These are phyloP conservation scores for Cryptoblepharus egeriae DNA, from an alignment of 2,797 vertebrate species.

Conservation along the genomic window DNA sequence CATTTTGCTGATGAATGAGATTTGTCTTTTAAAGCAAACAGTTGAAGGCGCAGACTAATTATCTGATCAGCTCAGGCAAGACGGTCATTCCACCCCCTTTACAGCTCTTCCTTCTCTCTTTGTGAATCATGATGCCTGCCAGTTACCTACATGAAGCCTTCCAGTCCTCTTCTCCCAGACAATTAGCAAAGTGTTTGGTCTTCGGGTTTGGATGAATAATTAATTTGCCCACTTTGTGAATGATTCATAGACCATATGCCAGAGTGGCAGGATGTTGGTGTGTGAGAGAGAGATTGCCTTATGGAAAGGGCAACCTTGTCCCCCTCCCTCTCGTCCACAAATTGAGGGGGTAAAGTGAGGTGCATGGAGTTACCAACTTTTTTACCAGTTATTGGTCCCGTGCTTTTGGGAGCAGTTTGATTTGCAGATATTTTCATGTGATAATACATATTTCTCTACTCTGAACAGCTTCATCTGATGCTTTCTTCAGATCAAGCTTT, in stretches of 20 bases:
- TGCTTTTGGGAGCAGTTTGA: background rate
- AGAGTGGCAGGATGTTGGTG: constrained; percentile 39
- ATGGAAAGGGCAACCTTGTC: constrained; percentile 22
- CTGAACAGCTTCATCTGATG: background rate
- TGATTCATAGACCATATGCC: constrained; percentile 91
- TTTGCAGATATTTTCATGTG: background rate
- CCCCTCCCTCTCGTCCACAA: background rate
- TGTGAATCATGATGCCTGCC: constrained; percentile 39
- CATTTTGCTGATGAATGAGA: background rate
- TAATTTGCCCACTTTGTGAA: constrained; percentile 82
- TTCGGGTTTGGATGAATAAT: constrained; percentile 88
- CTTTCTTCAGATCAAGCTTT: background rate
- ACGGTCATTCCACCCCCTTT: background rate
- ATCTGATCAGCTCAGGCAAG: constrained; percentile 12
- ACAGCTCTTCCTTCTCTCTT: constrained; percentile 42
- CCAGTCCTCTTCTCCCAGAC: constrained; percentile 64
- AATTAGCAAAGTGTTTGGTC: constrained; percentile 84
- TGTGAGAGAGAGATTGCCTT: constrained; percentile 1
- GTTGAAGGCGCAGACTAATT: background rate
- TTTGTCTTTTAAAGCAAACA: background rate
- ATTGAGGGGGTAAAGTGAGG: background rate
- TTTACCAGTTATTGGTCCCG: background rate
- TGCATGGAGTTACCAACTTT: background rate
- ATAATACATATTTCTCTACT: background rate
- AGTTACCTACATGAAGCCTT: constrained; percentile 51